Conservation (phyloP, 2,888 invertebrate genomes). For the Pseudeuparius sepicola region DNA sequence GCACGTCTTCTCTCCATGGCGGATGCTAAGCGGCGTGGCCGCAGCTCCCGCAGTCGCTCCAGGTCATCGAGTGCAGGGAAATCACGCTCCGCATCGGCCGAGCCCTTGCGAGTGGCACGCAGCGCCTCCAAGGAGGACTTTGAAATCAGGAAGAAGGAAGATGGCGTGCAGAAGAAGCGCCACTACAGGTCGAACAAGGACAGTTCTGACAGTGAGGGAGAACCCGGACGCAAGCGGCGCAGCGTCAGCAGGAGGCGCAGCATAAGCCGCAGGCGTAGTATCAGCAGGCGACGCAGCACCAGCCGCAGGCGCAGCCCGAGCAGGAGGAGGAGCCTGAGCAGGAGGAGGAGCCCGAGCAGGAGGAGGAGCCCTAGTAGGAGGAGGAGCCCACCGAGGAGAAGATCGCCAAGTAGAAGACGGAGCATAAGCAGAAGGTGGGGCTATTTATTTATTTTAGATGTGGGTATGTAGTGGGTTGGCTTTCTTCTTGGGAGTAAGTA, state of each 20-base stretch:
- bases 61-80: slow-evolving; percentile 27
- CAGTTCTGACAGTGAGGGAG: slow-evolving; percentile 38
- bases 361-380: no score
- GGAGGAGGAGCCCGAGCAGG: slow-evolving; percentile 26
- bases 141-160: slow-evolving; percentile 65
- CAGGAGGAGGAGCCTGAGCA: slow-evolving; percentile 37
- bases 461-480: no score
- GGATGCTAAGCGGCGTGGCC: slow-evolving; percentile 40
- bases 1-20: slow-evolving; percentile 53
- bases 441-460: no score
- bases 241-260: slow-evolving; percentile 30
- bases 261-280: slow-evolving; percentile 43
- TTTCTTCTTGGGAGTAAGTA: no score
- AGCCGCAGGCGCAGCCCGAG: slow-evolving; percentile 31
- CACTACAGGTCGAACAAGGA: slow-evolving; percentile 82
- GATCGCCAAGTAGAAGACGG: slow-evolving; percentile 35
- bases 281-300: slow-evolving; percentile 37
- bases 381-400: no score
- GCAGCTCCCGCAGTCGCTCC: slow-evolving; percentile 32
- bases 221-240: slow-evolving; percentile 37
- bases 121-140: slow-evolving; percentile 44
- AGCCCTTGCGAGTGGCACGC: slow-evolving; percentile 24
- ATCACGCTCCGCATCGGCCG: slow-evolving; percentile 29
- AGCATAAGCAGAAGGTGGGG: slow-evolving; percentile 35
- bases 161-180: slow-evolving; percentile 77